Evolutionary conservation across 2,113 vertebrate species (phyloP), one percentile per base, ranked within the genome.

Genomic region (Carlito syrichta): DNA sequence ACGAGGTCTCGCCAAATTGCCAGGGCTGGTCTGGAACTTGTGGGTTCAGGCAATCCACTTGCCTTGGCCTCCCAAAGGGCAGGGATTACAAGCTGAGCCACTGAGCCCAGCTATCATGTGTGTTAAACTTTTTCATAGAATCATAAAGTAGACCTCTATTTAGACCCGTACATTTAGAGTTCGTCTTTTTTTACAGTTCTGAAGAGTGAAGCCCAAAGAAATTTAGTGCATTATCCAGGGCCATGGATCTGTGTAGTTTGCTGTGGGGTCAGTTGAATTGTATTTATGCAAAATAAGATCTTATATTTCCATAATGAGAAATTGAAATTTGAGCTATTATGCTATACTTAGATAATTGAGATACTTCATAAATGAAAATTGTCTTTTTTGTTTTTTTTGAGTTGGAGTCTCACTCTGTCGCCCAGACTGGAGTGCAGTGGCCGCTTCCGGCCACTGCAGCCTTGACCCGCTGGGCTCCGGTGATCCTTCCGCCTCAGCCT

Each of bases 61-160:
- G n/a, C n/a, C n/a, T n/a, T n/a, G n/a, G n/a, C n/a, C n/a, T n/a
- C n/a, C n/a, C n/a, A n/a, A n/a, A n/a, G n/a, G n/a, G n/a, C n/a
- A n/a, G n/a, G n/a, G n/a, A n/a, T n/a, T n/a, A n/a, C n/a, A n/a
- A n/a, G n/a, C n/a, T n/a, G n/a, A n/a, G n/a, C n/a, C n/a, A n/a
- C n/a, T n/a, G n/a, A n/a, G n/a, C n/a, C n/a, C n/a, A n/a, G n/a
- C n/a, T n/a, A n/a, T n/a, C n/a, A n/a, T n/a, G n/a, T n/a, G n/a
- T n/a, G n/a, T n/a, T 89, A 78, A 73, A 83, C 8, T 89, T 73
- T 23, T 86, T 95, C 43, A 50, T 95, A 66, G 54, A 86, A 63
- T 95, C 79, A 66, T 96, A 89, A 90, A 94, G 52, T 82, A 91
- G 76, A 56, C 4, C 1, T 95, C n/a, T n/a, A n/a, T n/a, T 71